phyloP scores from a whole-genome alignment of 2,113 vertebrate genomes.

The Mobula birostris region DNA sequence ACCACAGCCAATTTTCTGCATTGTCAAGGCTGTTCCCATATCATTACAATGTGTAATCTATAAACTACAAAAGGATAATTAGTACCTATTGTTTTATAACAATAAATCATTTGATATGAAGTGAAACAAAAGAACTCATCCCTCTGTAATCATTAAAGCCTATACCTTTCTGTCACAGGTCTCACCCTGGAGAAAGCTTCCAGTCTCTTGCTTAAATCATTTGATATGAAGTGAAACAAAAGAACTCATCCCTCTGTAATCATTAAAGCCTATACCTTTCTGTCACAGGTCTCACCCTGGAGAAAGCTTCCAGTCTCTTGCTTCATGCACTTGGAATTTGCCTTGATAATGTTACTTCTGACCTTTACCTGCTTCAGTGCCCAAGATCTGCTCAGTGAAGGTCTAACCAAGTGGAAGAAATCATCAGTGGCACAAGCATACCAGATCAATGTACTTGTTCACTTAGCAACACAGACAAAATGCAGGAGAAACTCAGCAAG shows the following conservation, averaged over 20 bases:
- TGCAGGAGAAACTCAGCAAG: too few relatives aligned
- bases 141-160: neutral
- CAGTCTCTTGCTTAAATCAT: neutral
- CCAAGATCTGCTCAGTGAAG: neutral
- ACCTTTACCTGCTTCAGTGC: neutral
- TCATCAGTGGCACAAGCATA: neutral
- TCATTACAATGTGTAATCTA: neutral
- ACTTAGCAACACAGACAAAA: too few relatives aligned
- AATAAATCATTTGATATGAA: neutral
- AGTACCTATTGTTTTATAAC: neutral
- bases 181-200: too few relatives aligned
- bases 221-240: neutral
- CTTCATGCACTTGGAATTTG: neutral
- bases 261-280: neutral
- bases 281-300: neutral
- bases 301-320: neutral
- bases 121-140: neutral
- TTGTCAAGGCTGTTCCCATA: neutral
- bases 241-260: neutral
- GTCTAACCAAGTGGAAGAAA: neutral
- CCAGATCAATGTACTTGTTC: neutral
- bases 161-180: neutral
- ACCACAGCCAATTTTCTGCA: neutral
- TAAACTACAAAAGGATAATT: neutral
- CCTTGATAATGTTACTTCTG: neutral